A percentile compares a stretch with the other conserved stretches of the same genome.
Evolutionary conservation across 1,140 invertebrate genomes (phyloP).

Genomic region (Sycophaga agraensis): DNA sequence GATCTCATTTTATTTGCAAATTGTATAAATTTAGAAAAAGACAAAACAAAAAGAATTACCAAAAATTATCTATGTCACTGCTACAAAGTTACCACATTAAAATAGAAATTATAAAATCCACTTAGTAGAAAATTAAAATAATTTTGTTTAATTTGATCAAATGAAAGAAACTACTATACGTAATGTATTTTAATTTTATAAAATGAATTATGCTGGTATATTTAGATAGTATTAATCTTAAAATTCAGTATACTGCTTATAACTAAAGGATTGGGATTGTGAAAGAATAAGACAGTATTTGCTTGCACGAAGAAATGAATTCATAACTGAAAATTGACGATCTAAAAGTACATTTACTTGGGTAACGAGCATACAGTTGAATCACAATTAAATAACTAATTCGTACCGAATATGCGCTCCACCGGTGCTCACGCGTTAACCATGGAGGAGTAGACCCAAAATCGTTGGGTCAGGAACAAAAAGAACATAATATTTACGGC

Average conservation of each 20-base stretch:
- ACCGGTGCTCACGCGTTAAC: slow-evolving; percentile 19
- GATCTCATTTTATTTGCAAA: too few relatives aligned
- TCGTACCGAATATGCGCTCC: slow-evolving; percentile 27
- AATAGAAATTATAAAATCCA: too few relatives aligned
- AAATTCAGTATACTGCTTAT: background rate
- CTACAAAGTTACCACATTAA: too few relatives aligned
- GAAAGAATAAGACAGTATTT: slow-evolving; percentile 27
- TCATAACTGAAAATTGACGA: slow-evolving; percentile 51
- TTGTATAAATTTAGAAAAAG: too few relatives aligned
- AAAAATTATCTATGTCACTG: too few relatives aligned
- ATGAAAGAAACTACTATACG: too few relatives aligned
- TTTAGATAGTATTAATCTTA: slow-evolving; percentile 14
- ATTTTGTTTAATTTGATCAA: too few relatives aligned
- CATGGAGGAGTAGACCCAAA: slow-evolving; percentile 26
- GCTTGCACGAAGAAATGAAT: slow-evolving; percentile 44
- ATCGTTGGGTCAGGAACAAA: slow-evolving; percentile 30
- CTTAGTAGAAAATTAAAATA: too few relatives aligned
- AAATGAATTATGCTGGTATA: too few relatives aligned
- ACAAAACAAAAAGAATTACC: too few relatives aligned
- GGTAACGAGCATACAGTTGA: slow-evolving; percentile 45
- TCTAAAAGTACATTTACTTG: slow-evolving; percentile 50
- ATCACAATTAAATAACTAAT: slow-evolving; percentile 32
- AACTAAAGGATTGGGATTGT: background rate
- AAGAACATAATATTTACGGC: slow-evolving; percentile 25
- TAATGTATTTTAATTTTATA: too few relatives aligned